Percentiles rank a stretch among this genome's conserved stretches.
Conservation (phyloP, 1,140 invertebrate species). For the Thaumetopoea pityocampa region DNA sequence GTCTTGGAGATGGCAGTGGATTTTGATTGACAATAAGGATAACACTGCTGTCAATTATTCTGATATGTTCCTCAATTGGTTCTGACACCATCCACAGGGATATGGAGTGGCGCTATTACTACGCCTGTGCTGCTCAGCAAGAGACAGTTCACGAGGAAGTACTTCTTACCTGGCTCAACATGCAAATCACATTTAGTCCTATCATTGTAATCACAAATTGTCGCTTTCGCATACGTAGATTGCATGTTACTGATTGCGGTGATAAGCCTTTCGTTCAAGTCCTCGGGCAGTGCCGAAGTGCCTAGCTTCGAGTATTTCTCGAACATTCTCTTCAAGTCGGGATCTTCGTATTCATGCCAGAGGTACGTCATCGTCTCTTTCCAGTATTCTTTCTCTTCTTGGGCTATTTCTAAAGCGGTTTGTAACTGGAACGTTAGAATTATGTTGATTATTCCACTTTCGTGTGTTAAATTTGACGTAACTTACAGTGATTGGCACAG, state of each 20-base stretch:
- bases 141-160: neutral
- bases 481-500: too few species aligned
- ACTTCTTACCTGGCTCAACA: conserved; percentile 83
- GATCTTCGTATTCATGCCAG: conserved; percentile 79
- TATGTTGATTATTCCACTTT: neutral
- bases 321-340: conserved; percentile 80
- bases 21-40: too few species aligned
- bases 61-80: too few species aligned
- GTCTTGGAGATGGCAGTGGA: too few species aligned
- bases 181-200: conserved; percentile 81
- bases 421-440: conserved; percentile 44
- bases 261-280: conserved; percentile 79
- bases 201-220: conserved; percentile 84
- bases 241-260: conserved; percentile 84
- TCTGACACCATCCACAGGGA: too few species aligned
- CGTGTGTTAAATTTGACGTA: neutral
- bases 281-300: conserved; percentile 81
- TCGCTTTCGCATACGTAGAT: conserved; percentile 86
- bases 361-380: conserved; percentile 78
- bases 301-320: conserved; percentile 81
- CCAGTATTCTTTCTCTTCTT: conserved; percentile 72
- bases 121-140: too few species aligned
- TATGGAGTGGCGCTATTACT: too few species aligned
- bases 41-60: too few species aligned
- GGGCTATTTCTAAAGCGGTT: conserved; percentile 59